A percentile compares a stretch with the other conserved stretches of the same genome.
Evolutionary conservation across 2,797 vertebrate species (phyloP).

Genomic region (Threskiornis aethiopicus): DNA sequence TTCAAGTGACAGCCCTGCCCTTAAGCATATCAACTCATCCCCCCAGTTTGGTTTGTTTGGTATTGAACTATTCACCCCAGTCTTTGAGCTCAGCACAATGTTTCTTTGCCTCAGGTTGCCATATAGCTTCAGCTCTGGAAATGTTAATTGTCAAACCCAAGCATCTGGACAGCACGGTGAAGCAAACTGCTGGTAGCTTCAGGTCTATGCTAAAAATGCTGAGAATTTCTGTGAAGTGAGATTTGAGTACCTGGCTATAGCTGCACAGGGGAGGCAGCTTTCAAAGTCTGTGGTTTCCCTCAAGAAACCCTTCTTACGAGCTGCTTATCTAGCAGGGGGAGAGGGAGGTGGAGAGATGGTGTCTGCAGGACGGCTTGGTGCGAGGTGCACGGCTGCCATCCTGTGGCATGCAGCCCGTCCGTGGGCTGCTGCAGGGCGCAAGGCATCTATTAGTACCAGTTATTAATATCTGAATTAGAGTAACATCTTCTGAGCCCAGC

Average conservation of each 20-base stretch:
- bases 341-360: background rate
- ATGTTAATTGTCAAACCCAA: background rate
- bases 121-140: background rate
- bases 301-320: background rate
- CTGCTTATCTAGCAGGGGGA: background rate
- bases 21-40: background rate
- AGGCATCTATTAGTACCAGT: background rate
- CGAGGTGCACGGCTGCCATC: background rate
- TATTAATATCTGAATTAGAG: background rate
- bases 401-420: background rate
- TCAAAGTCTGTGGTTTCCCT: background rate
- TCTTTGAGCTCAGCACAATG: background rate
- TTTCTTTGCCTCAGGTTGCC: background rate
- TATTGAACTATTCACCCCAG: background rate
- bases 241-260: background rate
- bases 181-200: background rate
- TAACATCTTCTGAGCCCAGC: background rate
- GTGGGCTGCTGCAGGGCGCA: background rate
- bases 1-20: background rate
- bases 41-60: background rate
- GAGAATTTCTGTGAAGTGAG: background rate
- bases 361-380: rapidly evolving
- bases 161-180: rapidly evolving
- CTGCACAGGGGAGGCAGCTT: background rate
- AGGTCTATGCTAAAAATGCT: background rate